Percentiles rank a stretch among this genome's conserved stretches.
These are phyloP conservation scores for Alauda arvensis DNA, from an alignment of 2,797 vertebrate genomes.

Conservation along the genomic window DNA sequence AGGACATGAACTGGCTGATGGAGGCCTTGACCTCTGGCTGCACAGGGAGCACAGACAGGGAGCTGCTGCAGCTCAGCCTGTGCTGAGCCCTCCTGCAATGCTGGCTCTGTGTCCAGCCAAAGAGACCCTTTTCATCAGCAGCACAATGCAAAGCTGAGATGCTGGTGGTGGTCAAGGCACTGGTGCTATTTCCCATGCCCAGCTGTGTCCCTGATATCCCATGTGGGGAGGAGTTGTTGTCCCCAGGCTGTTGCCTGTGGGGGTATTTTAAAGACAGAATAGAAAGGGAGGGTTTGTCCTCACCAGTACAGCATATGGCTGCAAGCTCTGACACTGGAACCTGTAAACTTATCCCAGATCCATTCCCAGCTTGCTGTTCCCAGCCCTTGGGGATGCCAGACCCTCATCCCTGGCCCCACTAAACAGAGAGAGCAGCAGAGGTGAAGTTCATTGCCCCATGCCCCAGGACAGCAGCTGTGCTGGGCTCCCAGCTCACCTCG, in stretches of 20 bases:
- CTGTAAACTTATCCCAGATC: neutral
- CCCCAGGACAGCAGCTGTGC: neutral
- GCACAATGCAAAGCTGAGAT: accelerated
- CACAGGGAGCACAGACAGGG: neutral
- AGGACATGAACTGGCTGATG: slow-evolving; percentile 78
- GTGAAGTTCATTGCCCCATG: neutral
- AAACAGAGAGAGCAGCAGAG: neutral
- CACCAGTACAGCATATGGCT: neutral
- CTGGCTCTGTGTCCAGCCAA: neutral
- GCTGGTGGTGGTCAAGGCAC: neutral
- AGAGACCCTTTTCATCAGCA: neutral
- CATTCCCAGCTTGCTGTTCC: neutral
- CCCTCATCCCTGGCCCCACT: accelerated
- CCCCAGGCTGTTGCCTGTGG: neutral
- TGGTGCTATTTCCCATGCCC: neutral
- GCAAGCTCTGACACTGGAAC: neutral
- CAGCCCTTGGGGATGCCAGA: neutral
- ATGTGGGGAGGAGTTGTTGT: neutral
- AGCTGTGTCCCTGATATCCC: neutral
- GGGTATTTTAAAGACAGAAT: neutral
- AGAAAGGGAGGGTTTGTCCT: neutral
- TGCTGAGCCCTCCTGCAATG: accelerated
- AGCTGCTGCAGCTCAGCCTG: neutral
- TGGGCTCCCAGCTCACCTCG: slow-evolving; percentile 28
- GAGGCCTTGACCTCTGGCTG: slow-evolving; percentile 73